Percentiles rank a stretch among this genome's conserved stretches.
phyloP scores from a whole-genome alignment of 2,888 invertebrate species.

The Tubulanus polymorphus region DNA sequence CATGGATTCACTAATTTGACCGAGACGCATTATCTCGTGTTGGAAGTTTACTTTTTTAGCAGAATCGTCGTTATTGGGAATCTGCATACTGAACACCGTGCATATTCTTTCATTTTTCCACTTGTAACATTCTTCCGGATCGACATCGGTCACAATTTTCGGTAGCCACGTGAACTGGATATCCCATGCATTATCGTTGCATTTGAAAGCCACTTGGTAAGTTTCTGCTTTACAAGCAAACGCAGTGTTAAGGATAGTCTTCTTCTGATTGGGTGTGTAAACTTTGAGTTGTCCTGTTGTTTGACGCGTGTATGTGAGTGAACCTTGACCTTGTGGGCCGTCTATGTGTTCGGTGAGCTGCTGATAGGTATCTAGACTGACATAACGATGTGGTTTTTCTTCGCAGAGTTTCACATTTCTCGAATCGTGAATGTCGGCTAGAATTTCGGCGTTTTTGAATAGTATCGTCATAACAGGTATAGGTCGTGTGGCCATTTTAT shows the following conservation, averaged over 20 bases:
- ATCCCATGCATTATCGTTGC: slow-evolving; percentile 1
- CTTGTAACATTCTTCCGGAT: slow-evolving; percentile 2
- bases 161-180: slow-evolving; percentile 1
- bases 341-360: neutral
- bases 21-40: neutral
- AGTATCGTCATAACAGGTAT: neutral
- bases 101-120: neutral
- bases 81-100: neutral
- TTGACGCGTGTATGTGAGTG: neutral
- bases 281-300: neutral
- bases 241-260: neutral
- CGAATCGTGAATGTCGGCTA: neutral
- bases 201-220: slow-evolving; percentile 1
- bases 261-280: slow-evolving; percentile 1
- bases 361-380: slow-evolving; percentile 1
- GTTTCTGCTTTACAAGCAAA: slow-evolving; percentile 1
- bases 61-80: slow-evolving; percentile 1
- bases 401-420: slow-evolving; percentile 3
- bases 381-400: slow-evolving; percentile 1
- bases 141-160: neutral
- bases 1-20: slow-evolving; percentile 2
- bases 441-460: neutral
- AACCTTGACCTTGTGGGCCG: neutral
- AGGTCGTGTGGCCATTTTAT: neutral
- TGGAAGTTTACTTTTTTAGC: neutral